Percentiles rank a stretch among this genome's conserved stretches.
phyloP scores from a whole-genome alignment of 2,888 invertebrate genomes.

The Drepanosiphum platanoidis region DNA sequence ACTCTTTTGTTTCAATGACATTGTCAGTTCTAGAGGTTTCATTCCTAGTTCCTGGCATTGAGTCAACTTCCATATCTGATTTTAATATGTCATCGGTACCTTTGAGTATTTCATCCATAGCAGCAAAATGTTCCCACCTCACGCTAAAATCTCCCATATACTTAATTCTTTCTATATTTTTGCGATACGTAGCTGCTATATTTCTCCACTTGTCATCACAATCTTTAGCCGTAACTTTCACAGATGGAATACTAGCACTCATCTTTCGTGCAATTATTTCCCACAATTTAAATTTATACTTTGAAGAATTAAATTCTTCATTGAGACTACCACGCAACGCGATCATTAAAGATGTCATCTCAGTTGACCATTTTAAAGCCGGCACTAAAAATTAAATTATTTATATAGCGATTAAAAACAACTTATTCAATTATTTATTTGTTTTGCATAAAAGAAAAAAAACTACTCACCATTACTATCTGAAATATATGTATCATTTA shows the following conservation, averaged over 20 bases:
- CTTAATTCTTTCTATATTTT: slow-evolving; percentile 63
- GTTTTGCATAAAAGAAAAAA: neutral
- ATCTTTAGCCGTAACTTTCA: slow-evolving; percentile 63
- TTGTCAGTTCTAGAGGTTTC: neutral
- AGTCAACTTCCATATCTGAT: slow-evolving; percentile 48
- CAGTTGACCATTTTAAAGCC: slow-evolving; percentile 62
- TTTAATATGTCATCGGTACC: slow-evolving; percentile 60
- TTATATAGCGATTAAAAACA: neutral
- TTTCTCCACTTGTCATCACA: slow-evolving; percentile 64
- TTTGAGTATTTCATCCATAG: slow-evolving; percentile 63
- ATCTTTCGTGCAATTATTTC: slow-evolving; percentile 61
- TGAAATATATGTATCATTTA: slow-evolving; percentile 33
- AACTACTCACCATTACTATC: slow-evolving; percentile 41
- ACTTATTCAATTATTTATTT: neutral
- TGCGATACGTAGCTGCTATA: slow-evolving; percentile 63
- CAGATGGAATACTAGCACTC: slow-evolving; percentile 25
- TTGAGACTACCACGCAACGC: slow-evolving; percentile 63
- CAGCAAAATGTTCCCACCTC: slow-evolving; percentile 63
- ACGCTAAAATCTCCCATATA: slow-evolving; percentile 62
- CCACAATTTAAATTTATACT: slow-evolving; percentile 63
- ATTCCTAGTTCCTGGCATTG: slow-evolving; percentile 22
- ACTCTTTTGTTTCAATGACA: slow-evolving; percentile 38
- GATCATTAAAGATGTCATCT: slow-evolving; percentile 62
- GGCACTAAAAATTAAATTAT: slow-evolving; percentile 55
- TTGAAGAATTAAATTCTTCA: slow-evolving; percentile 60